Base-by-base conservation (phyloP, 2,888 invertebrate genomes). In the Penaeus monodon region DNA sequence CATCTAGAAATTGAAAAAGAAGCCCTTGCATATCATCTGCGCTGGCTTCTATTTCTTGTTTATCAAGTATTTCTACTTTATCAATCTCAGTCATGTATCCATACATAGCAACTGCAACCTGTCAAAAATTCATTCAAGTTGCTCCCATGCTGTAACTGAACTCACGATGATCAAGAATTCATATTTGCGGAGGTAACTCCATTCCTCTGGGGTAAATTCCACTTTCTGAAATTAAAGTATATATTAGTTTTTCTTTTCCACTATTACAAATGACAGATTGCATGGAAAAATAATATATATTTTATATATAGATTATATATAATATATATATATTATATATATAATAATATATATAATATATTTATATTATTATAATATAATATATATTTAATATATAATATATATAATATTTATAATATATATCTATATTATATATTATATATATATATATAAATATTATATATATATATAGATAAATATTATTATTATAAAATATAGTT, bases 141-240 rank as follows among this genome's bases (percentile, higher is more conserved):
- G 88, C 95, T 99, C 99, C 99, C 99, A 99, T 84, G 97, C 95
- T 98, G 98, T 89, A 98, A 93, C 97, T 99, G 99, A n/a, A 99
- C 97, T 99, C 99, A 29, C 99, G 98, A 92, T 99, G 99, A 92
- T 99, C 99, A 92, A 99, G 85, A 78, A 90, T 81, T 90, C 90
- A 76, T 90, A 90, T 73, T 90, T 90, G 81, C 81, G 73, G 20
- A 29, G 81, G 81, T n/a, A 82, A 38, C 33, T 82, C 81, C 24
- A 82, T 33, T 82, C 81, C 22, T 68, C 73, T 29, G 70, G 73
- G 29, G 81, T 29, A 20, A 82, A 29, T 7, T 82, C 73, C 81
- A 82, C 27, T n/a, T 57, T 77, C 77, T 77, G 63, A 77, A 76
- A 44, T 14, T 29, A 22, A 12, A 73, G 29, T 22, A 76, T 14